Evolutionary conservation across 2,113 vertebrate species (phyloP).

Genomic region (Pterocles gutturalis): DNA sequence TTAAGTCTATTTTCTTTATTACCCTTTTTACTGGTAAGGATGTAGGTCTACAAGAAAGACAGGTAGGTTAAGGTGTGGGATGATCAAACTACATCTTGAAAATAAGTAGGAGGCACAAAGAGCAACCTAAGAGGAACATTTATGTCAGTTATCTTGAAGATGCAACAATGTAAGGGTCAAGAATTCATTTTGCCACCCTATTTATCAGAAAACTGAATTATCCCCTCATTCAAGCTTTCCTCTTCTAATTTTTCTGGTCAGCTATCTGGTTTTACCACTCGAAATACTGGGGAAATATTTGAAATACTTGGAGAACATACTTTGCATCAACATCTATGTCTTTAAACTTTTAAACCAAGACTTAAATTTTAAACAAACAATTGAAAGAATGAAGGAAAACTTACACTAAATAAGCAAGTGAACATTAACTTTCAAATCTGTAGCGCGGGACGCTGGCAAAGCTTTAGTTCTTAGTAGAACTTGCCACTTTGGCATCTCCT

Average conservation of each 20-base stretch:
- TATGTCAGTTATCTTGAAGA: not conserved
- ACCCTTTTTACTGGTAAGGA: not conserved
- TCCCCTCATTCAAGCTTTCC: not conserved
- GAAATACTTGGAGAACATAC: not conserved
- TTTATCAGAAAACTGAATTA: not conserved
- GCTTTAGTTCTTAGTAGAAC: not conserved
- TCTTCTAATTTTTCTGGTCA: not conserved
- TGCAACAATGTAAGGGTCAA: not conserved
- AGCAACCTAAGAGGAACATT: not conserved
- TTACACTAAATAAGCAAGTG: not conserved
- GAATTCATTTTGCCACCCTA: not conserved
- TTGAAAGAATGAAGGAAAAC: not conserved
- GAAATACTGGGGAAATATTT: not conserved
- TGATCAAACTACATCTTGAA: not conserved
- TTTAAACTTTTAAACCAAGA: not conserved
- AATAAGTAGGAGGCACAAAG: not conserved
- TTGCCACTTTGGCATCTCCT: not conserved
- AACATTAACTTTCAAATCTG: not conserved
- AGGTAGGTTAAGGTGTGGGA: not conserved
- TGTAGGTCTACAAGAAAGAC: not conserved
- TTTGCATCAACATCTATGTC: not conserved
- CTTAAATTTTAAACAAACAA: not conserved
- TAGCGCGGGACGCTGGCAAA: not conserved
- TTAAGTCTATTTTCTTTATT: not conserved
- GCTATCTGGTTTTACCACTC: not conserved